Base-by-base conservation (phyloP, 2,888 invertebrate species). In the Thereva nobilitata region DNA sequence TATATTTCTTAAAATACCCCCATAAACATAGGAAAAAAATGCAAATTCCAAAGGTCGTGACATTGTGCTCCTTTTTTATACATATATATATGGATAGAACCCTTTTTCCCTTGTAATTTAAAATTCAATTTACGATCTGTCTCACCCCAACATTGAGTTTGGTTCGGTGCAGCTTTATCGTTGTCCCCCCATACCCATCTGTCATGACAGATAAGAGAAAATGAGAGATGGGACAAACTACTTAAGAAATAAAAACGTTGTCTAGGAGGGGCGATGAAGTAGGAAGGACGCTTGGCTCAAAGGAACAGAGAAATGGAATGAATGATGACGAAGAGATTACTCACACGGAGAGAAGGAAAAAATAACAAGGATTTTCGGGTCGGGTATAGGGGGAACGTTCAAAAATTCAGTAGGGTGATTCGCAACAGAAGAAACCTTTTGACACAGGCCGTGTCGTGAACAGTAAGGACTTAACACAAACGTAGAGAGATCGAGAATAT, bases 151-250 rank as follows among this genome's bases (percentile, higher is more conserved):
- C 23, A 23, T 23, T 23, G 23, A 23, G 23, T 23, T 23, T 23
- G 23, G 23, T 23, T 23, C 23, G 23, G 23, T 23, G 23, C 23
- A 23, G 23, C 23, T 23, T 23, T 23, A 23, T 23, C 23, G 23
- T 23, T 23, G 23, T n/a, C 4, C n/a, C 12, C 47, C 10, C 7
- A 9, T 34, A n/a, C 44, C n/a, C 44, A 37, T 56, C 42, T 41
- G 44, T 56, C 56, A 44, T n/a, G 44, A n/a, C 45, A 56, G 37
- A 44, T 45, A 56, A 45, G 44, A 56, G 44, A 56, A 56, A 42
- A 56, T 44, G n/a, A 42, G 35, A 6, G 34, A 42, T 42, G 34
- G 34, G 44, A 44, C 44, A 56, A 56, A 35, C 23, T 42, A 42
- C 54, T 54, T 54, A 37, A 37, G 4, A 38, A 34, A 44, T 6